phyloP scores from a whole-genome alignment of 2,797 vertebrate genomes.

The Cercopithecus petaurista region DNA sequence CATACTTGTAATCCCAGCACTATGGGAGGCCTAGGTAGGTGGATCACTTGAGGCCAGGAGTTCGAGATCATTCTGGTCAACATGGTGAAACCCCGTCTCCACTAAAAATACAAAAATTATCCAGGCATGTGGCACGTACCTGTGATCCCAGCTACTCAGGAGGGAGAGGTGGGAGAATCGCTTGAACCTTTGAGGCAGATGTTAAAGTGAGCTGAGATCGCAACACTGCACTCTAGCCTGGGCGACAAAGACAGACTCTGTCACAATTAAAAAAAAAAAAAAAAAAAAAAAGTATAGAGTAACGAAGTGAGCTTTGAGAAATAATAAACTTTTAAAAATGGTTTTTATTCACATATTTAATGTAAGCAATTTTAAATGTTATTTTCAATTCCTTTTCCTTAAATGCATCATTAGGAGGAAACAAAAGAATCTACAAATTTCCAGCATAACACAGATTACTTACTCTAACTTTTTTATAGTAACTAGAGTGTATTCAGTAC shows the following conservation, averaged over 20 bases:
- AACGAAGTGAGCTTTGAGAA: background rate
- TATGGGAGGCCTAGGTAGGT: background rate
- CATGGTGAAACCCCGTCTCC: background rate
- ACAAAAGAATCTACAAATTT: background rate
- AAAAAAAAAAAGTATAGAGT: background rate
- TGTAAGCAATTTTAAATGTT: background rate
- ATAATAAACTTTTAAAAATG: conserved; percentile 11
- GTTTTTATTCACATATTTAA: background rate
- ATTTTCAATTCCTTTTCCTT: background rate
- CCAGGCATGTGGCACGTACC: background rate
- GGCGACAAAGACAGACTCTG: background rate
- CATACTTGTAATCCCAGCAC: background rate
- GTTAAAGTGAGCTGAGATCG: background rate
- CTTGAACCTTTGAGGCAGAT: background rate
- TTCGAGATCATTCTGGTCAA: background rate
- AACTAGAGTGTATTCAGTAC: background rate
- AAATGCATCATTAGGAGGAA: background rate
- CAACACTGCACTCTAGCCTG: background rate
- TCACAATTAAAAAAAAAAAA: background rate
- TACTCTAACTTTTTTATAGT: background rate
- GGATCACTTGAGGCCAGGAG: background rate
- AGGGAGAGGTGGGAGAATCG: background rate
- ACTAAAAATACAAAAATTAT: background rate
- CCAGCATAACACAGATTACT: background rate
- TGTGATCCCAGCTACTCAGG: background rate